Conservation (phyloP, 1,140 invertebrate species). For the Dolichoris vasculosae region DNA sequence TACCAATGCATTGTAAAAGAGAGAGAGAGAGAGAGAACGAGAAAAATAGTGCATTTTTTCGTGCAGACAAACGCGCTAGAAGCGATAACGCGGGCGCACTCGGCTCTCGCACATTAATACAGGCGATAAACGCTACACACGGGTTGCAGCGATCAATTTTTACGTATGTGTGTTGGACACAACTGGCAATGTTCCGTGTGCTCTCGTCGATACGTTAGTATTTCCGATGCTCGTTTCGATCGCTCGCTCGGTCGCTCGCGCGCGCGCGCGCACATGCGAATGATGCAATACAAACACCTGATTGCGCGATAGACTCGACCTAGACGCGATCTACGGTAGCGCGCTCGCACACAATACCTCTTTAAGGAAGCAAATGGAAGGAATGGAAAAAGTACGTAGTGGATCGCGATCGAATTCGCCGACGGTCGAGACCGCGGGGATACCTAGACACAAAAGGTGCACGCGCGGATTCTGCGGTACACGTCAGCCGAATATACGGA, state of each 20-base stretch:
- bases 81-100: background rate
- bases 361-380: conserved; percentile 11
- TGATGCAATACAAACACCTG: conserved; percentile 67
- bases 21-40: too few species aligned
- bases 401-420: background rate
- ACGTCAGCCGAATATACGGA: background rate
- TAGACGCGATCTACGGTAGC: background rate
- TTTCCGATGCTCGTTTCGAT: conserved; percentile 30
- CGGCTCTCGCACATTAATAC: background rate
- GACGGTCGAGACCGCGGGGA: background rate
- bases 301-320: conserved; percentile 56
- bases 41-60: background rate
- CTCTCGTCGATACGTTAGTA: background rate
- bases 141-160: conserved; percentile 30
- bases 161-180: background rate
- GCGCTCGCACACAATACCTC: background rate
- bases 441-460: conserved; percentile 6
- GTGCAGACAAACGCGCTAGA: background rate
- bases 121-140: background rate
- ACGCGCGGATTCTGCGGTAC: background rate
- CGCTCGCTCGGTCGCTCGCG: conserved; percentile 7
- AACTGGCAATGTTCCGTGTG: background rate
- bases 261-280: conserved; percentile 26
- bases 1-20: background rate
- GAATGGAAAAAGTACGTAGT: background rate